These are phyloP conservation scores for Baronia brevicornis DNA, from an alignment of 2,888 invertebrate genomes.

Conservation along the genomic window DNA sequence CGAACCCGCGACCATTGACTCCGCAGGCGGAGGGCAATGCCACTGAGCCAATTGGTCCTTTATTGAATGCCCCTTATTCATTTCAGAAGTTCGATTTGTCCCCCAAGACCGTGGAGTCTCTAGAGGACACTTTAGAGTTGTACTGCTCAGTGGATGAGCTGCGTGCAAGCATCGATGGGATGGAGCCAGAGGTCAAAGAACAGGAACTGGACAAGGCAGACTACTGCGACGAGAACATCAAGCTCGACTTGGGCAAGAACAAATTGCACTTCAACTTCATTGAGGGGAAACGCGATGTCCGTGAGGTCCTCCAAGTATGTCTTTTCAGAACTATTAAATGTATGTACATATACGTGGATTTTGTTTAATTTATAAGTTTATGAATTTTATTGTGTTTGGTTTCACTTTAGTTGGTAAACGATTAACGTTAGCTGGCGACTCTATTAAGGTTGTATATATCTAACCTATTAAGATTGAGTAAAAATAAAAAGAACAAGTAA, in stretches of 20 bases:
- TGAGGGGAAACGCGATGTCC: conserved; percentile 62
- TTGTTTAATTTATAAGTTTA: too few species aligned
- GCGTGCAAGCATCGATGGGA: conserved; percentile 67
- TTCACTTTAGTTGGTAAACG: too few species aligned
- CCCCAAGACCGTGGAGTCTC: conserved; percentile 63
- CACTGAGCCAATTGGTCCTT: too few species aligned
- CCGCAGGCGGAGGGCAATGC: too few species aligned
- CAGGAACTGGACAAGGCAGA: conserved; percentile 35
- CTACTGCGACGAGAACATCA: conserved; percentile 40
- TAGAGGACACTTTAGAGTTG: conserved; percentile 77
- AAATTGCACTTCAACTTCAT: conserved; percentile 67
- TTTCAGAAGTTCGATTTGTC: conserved; percentile 67
- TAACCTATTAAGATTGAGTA: too few species aligned
- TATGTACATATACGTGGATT: too few species aligned
- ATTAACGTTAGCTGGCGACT: too few species aligned
- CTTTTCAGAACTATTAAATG: too few species aligned
- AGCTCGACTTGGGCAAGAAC: conserved; percentile 55
- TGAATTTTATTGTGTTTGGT: too few species aligned
- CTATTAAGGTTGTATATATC: too few species aligned
- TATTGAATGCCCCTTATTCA: too few species aligned
- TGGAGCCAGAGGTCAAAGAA: conserved; percentile 57
- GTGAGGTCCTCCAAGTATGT: conserved; percentile 49
- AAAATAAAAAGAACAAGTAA: conserved; percentile 8
- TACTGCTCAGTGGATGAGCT: conserved; percentile 82
- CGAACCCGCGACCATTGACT: too few species aligned